Evolutionary conservation across 2,888 invertebrate species (phyloP).

Genomic region (Cantharis rufa): DNA sequence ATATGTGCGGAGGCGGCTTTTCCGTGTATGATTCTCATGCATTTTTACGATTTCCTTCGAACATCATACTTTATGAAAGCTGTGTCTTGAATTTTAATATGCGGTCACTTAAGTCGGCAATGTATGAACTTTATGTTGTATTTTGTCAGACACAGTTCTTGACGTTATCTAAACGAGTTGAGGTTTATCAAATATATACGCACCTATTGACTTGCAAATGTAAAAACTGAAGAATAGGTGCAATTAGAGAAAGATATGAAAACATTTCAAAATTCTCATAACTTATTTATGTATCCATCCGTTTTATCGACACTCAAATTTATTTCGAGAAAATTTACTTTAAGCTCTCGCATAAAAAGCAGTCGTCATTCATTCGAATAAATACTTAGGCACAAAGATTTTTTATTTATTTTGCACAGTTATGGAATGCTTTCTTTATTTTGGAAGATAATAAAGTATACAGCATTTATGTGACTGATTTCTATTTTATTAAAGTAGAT

Average conservation of each 20-base stretch:
- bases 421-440: constrained; percentile 48
- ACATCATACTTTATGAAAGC: constrained; percentile 31
- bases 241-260: constrained; percentile 40
- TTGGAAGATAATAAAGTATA: constrained; percentile 48
- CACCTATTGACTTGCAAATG: constrained; percentile 26
- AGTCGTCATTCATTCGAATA: constrained; percentile 50
- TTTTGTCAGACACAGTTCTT: constrained; percentile 4
- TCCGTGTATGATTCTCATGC: constrained; percentile 29
- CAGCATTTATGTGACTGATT: constrained; percentile 49
- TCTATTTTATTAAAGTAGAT: constrained; percentile 49
- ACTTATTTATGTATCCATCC: constrained; percentile 48
- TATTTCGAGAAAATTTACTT: constrained; percentile 48
- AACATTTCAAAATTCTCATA: constrained; percentile 45
- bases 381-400: constrained; percentile 49
- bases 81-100: constrained; percentile 33
- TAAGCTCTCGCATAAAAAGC: constrained; percentile 47
- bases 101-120: constrained; percentile 27
- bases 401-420: constrained; percentile 48
- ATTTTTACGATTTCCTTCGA: constrained; percentile 30
- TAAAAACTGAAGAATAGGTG: constrained; percentile 33
- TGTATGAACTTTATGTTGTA: constrained; percentile 10
- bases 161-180: not conserved
- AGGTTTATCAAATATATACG: not conserved
- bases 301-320: constrained; percentile 51
- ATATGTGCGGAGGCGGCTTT: constrained; percentile 34